Percentiles rank a stretch among this genome's conserved stretches.
phyloP scores from a whole-genome alignment of 2,888 invertebrate genomes.

The Lydus trimaculatus region DNA sequence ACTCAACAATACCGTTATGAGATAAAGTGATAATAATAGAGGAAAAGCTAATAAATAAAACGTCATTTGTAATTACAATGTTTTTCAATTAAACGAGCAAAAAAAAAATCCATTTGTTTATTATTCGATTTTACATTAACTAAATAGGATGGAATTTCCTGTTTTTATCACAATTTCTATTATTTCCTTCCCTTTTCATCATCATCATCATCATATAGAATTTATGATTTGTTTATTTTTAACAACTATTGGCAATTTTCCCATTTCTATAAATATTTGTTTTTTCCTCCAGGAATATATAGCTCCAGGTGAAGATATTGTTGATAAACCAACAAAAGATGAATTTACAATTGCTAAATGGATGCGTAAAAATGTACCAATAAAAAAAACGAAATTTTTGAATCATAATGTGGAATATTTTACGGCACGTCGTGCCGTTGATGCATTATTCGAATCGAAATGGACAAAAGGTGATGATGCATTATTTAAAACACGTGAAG shows the following conservation, averaged over 20 bases:
- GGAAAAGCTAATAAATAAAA: not conserved
- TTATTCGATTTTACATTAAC: too few species aligned
- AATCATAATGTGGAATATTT: constrained; percentile 98
- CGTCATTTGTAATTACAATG: not conserved
- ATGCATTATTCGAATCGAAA: constrained; percentile 89
- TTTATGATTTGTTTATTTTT: too few species aligned
- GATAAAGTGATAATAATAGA: not conserved
- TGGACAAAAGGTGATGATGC: constrained; percentile 81
- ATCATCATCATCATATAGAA: too few species aligned
- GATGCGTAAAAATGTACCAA: constrained; percentile 91
- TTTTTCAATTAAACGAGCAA: too few species aligned
- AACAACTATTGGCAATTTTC: too few species aligned
- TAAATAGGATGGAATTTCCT: too few species aligned
- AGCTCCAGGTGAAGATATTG: constrained; percentile 61
- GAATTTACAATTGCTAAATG: constrained; percentile 95
- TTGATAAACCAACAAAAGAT: constrained; percentile 84
- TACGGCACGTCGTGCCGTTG: constrained; percentile 80
- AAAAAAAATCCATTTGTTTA: too few species aligned
- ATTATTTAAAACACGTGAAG: constrained; percentile 81
- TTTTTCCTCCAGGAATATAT: constrained; percentile 58
- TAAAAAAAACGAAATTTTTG: constrained; percentile 94
- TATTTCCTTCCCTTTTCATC: too few species aligned
- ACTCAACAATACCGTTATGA: not conserved
- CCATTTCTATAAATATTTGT: not conserved
- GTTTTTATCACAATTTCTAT: too few species aligned